phyloP scores from a whole-genome alignment of 2,113 vertebrate genomes.

The Dicaeum eximium region DNA sequence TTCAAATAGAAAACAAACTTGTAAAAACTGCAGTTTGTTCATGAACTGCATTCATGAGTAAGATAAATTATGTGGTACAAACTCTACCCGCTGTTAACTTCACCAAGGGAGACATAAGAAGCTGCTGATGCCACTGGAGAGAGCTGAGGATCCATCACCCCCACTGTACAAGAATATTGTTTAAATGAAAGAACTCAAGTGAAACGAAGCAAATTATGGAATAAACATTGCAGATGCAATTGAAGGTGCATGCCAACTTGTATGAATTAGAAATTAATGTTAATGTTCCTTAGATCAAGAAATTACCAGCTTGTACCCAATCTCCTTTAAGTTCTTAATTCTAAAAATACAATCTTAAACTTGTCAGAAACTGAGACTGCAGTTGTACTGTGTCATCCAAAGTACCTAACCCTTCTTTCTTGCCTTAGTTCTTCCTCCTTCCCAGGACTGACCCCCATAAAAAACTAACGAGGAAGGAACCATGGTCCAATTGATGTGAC shows the following conservation, averaged over 20 bases:
- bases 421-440: neutral
- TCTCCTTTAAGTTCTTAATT: neutral
- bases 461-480: neutral
- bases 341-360: neutral
- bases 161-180: slow-evolving; percentile 34
- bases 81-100: neutral
- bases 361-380: neutral
- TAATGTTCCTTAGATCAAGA: slow-evolving; percentile 26
- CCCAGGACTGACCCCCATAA: neutral
- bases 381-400: neutral
- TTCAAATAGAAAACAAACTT: slow-evolving; percentile 36
- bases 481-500: neutral
- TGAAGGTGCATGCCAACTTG: slow-evolving; percentile 18
- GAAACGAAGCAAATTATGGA: slow-evolving; percentile 38
- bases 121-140: slow-evolving; percentile 11
- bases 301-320: neutral
- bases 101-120: neutral
- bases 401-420: neutral
- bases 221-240: slow-evolving; percentile 28
- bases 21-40: slow-evolving; percentile 44
- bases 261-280: slow-evolving; percentile 29
- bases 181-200: slow-evolving; percentile 58
- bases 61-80: neutral
- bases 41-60: slow-evolving; percentile 14
- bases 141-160: neutral